Conservation (phyloP, 2,888 invertebrate species). For the Limenitis camilla region DNA sequence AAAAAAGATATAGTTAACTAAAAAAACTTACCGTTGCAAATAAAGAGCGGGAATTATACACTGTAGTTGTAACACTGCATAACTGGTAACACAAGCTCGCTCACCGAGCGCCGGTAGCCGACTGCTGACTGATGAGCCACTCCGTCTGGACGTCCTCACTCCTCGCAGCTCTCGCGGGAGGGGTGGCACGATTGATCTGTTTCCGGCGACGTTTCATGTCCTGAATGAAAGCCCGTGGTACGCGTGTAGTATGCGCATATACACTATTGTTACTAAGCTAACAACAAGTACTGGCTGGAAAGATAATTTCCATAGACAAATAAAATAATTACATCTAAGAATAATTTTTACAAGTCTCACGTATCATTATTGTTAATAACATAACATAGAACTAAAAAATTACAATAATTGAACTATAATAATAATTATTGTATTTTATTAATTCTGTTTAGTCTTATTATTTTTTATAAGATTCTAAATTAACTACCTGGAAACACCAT, state of each 20-base stretch:
- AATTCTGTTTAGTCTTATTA: too few relatives aligned
- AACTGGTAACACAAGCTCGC: conserved; percentile 42
- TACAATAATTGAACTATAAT: too few relatives aligned
- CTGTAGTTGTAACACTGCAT: conserved; percentile 51
- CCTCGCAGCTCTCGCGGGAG: conserved; percentile 32
- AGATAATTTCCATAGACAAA: too few relatives aligned
- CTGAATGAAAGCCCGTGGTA: conserved; percentile 22
- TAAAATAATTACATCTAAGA: too few relatives aligned
- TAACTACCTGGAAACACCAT: too few relatives aligned
- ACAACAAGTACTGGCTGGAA: too few relatives aligned
- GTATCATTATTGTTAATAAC: too few relatives aligned
- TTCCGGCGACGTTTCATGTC: conserved; percentile 36
- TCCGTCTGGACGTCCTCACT: conserved; percentile 42
- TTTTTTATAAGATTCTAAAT: too few relatives aligned
- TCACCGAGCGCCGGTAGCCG: conserved; percentile 39
- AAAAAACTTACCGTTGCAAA: conserved; percentile 19
- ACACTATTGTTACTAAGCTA: neutral
- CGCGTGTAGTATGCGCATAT: conserved; percentile 12
- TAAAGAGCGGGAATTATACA: conserved; percentile 31
- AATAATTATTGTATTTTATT: too few relatives aligned
- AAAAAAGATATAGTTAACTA: neutral
- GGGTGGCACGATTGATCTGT: conserved; percentile 64
- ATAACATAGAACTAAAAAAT: too few relatives aligned
- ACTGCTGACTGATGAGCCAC: conserved; percentile 46
- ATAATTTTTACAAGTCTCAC: too few relatives aligned